Percentiles rank a stretch among this genome's conserved stretches.
phyloP scores from a whole-genome alignment of 2,797 vertebrate genomes.

The Neopelma chrysocephalum region DNA sequence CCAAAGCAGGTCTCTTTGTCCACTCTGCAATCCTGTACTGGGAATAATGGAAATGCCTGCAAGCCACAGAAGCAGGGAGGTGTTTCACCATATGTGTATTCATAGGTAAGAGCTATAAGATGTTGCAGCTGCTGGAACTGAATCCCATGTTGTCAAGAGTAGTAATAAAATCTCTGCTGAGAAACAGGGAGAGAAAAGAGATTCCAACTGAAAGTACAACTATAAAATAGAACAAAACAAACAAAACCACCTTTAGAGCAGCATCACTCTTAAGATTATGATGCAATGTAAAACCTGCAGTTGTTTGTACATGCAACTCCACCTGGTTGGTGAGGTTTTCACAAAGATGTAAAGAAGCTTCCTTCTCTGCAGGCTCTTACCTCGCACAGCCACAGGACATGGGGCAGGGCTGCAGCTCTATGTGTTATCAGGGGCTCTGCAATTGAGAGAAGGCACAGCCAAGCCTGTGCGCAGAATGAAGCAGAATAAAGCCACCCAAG shows the following conservation, averaged over 20 bases:
- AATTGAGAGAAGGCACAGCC: neutral
- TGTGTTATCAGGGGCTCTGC: neutral
- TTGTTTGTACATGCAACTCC: neutral
- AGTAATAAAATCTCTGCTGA: neutral
- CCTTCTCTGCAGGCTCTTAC: neutral
- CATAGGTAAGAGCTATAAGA: neutral
- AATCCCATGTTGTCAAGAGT: neutral
- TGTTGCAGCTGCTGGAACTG: neutral
- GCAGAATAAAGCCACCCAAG: neutral
- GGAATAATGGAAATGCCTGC: neutral
- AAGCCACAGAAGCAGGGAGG: neutral
- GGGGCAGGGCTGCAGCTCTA: neutral
- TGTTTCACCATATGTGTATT: neutral
- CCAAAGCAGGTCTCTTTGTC: neutral
- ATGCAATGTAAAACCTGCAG: neutral
- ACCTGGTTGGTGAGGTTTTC: neutral
- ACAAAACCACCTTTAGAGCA: neutral
- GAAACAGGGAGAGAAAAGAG: neutral
- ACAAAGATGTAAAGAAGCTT: neutral
- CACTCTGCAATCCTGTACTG: neutral
- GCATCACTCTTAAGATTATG: neutral
- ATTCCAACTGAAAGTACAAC: neutral
- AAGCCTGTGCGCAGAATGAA: accelerated
- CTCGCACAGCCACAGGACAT: neutral
- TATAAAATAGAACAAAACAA: neutral